A percentile compares a stretch with the other conserved stretches of the same genome.
These are phyloP conservation scores for Simalia tracyae DNA, from an alignment of 2,797 vertebrate genomes.

Conservation along the genomic window DNA sequence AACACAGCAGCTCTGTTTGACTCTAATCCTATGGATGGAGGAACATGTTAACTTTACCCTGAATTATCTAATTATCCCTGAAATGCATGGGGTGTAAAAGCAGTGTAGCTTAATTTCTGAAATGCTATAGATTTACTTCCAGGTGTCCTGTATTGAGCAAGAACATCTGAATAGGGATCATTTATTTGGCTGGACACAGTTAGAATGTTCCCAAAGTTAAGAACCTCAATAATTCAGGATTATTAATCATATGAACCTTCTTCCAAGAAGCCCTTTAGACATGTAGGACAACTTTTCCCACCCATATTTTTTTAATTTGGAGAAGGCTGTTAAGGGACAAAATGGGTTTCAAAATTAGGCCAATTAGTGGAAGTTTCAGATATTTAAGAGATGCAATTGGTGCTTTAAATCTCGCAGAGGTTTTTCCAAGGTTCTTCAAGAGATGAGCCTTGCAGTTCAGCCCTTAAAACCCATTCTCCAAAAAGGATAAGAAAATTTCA, in stretches of 20 bases:
- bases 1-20: background rate
- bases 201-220: background rate
- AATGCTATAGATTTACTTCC: background rate
- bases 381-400: background rate
- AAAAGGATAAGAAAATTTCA: background rate
- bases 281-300: background rate
- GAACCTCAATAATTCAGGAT: background rate
- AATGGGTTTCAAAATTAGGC: background rate
- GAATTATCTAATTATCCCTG: background rate
- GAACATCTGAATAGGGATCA: background rate
- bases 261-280: background rate
- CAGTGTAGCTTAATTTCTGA: background rate
- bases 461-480: background rate
- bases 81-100: background rate
- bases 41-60: background rate
- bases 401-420: background rate
- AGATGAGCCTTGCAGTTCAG: no score
- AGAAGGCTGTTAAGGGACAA: background rate
- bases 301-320: background rate
- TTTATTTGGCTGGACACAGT: background rate
- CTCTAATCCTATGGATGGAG: background rate
- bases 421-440: background rate
- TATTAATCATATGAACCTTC: background rate
- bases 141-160: background rate
- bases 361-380: background rate